A percentile compares a stretch with the other conserved stretches of the same genome.
These are phyloP conservation scores for Apistogramma diplotaenia DNA, from an alignment of 2,113 vertebrate genomes.

Conservation along the genomic window DNA sequence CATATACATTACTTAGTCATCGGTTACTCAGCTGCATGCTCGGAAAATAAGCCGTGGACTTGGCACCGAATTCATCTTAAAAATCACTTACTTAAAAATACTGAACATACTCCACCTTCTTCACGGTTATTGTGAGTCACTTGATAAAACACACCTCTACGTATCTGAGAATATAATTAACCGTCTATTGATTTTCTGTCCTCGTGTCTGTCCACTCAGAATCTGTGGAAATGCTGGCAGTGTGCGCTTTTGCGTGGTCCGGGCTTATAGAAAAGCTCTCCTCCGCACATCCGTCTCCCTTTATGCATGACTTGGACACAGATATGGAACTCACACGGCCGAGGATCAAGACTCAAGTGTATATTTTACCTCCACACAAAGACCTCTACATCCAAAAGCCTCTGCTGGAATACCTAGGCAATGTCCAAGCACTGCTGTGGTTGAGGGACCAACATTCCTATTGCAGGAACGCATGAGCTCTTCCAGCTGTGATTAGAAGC, in stretches of 20 bases:
- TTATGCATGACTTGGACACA: constrained; percentile 52
- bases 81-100: not conserved
- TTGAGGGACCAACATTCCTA: constrained; percentile 53
- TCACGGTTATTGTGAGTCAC: not conserved
- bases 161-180: not conserved
- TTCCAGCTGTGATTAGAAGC: constrained; percentile 62
- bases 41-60: constrained; percentile 53
- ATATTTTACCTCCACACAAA: constrained; percentile 51
- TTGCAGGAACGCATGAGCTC: constrained; percentile 50
- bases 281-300: constrained; percentile 1
- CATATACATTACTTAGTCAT: constrained; percentile 54
- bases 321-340: constrained; percentile 10
- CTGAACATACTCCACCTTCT: not conserved
- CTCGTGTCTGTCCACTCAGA: not conserved
- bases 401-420: constrained; percentile 25
- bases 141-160: not conserved
- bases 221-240: not conserved
- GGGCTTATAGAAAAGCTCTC: constrained; percentile 4
- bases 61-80: not conserved
- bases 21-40: constrained; percentile 42
- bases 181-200: constrained; percentile 1
- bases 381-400: constrained; percentile 10
- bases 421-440: constrained; percentile 47
- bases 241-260: not conserved
- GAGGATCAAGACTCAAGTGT: constrained; percentile 36